Percentiles rank a stretch among this genome's conserved stretches.
Evolutionary conservation across 2,797 vertebrate genomes (phyloP).

Genomic region (Protosalanx chinensis): DNA sequence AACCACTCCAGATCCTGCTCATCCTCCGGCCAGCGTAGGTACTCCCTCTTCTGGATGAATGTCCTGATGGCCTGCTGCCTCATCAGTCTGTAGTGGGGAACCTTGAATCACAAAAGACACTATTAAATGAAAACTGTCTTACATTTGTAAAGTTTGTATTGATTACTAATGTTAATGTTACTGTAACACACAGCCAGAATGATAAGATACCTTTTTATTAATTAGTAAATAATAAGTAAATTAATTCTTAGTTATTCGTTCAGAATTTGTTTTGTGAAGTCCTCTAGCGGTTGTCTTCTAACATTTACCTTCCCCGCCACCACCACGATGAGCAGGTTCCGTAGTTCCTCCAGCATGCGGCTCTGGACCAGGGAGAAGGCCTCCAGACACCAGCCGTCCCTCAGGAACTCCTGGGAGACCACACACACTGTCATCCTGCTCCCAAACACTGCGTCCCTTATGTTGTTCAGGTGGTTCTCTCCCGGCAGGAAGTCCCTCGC

Average conservation of each 20-base stretch:
- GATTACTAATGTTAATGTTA: neutral
- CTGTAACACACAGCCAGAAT: neutral
- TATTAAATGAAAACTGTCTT: neutral
- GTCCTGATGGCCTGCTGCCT: conserved; percentile 71
- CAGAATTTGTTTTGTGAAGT: no score
- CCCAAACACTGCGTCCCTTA: conserved; percentile 81
- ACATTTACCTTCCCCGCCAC: conserved; percentile 78
- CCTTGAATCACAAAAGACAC: conserved; percentile 26
- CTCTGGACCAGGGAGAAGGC: conserved; percentile 82
- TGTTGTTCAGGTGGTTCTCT: conserved; percentile 81
- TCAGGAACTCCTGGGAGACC: conserved; percentile 84
- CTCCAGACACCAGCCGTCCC: conserved; percentile 90
- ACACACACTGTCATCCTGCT: conserved; percentile 85
- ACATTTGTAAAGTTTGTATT: no score
- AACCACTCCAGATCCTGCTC: conserved; percentile 86
- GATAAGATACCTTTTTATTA: no score
- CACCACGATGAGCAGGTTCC: conserved; percentile 77
- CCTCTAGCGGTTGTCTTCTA: neutral
- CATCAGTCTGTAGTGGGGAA: conserved; percentile 72
- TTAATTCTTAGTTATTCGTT: no score
- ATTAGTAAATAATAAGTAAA: no score
- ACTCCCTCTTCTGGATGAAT: conserved; percentile 75
- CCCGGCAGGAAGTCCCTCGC: conserved; percentile 89
- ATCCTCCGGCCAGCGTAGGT: conserved; percentile 86
- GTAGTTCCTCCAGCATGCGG: conserved; percentile 75